A percentile compares a stretch with the other conserved stretches of the same genome.
Evolutionary conservation across 2,888 invertebrate species (phyloP).

Genomic region (Galerucella nymphaeae): DNA sequence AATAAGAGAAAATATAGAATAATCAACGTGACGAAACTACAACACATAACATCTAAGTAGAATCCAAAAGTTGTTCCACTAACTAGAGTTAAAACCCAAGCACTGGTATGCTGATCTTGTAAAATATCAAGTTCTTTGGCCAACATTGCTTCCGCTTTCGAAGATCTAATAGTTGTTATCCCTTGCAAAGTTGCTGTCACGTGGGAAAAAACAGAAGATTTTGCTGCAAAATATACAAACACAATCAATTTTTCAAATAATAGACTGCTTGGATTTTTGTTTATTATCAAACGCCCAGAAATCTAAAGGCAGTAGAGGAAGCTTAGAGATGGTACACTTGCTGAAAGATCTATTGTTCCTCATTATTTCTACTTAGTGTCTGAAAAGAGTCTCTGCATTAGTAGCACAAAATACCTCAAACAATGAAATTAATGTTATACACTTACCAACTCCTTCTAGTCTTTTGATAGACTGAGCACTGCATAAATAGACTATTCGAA

Average conservation of each 20-base stretch:
- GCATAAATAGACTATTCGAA: conserved; percentile 74
- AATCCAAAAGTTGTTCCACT: conserved; percentile 74
- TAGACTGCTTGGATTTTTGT: too few species aligned
- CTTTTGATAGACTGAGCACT: conserved; percentile 80
- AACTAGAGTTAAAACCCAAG: conserved; percentile 71
- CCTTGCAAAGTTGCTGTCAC: conserved; percentile 89
- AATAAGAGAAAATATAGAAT: conserved; percentile 73
- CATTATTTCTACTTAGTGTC: too few species aligned
- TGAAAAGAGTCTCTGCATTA: too few species aligned
- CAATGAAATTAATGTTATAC: too few species aligned
- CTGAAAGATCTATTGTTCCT: too few species aligned
- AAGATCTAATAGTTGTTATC: conserved; percentile 86
- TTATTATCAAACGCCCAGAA: too few species aligned
- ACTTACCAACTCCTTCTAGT: conserved; percentile 67
- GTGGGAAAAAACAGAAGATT: conserved; percentile 93
- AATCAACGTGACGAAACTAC: conserved; percentile 71
- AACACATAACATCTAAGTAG: conserved; percentile 74
- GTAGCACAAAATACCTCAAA: too few species aligned
- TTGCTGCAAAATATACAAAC: conserved; percentile 66
- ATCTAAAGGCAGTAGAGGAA: too few species aligned
- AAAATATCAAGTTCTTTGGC: conserved; percentile 79
- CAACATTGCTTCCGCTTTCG: conserved; percentile 77
- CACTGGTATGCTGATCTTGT: conserved; percentile 76
- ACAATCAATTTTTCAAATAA: background rate
- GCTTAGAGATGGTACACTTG: too few species aligned